Base-by-base conservation (phyloP, 2,113 vertebrate species). In the Cisticola juncidis region DNA sequence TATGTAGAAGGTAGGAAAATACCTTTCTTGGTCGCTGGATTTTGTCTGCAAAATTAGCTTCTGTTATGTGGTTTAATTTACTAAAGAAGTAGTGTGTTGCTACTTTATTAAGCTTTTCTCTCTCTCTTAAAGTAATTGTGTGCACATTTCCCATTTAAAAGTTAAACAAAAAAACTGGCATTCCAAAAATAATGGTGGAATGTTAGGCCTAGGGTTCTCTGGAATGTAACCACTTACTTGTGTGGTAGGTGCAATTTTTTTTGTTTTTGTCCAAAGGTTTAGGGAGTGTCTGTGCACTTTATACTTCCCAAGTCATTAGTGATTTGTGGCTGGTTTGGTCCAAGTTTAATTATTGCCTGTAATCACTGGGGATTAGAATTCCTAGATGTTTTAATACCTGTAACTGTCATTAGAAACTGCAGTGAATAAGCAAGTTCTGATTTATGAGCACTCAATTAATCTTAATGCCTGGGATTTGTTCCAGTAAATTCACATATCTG, bases 361-460 rank as follows among this genome's bases (percentile, higher is more conserved):
- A 53, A 57, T 76, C 78, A 72, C 45, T 65, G 12, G 17, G 53
- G 40, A 69, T 88, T 91, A 82, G 57, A 54, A 88, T 73, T 88
- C 74, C 66, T 72, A 28, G 25, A 44, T 77, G 36, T 82, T 91
- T 79, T 85, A 82, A 60, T 76, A 68, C 25, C 6, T 28, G 31
- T 40, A 40, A n/a, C 31, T 90, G 54, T 73, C 1, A 3, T 72
- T 76, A 48, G 66, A 90, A 94, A 81, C 61, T 72, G 22, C 28
- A 69, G 40, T 54, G 66, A 92, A 69, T 68, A 93, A 82, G 66
- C 36, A 53, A 79, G 58, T 47, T 31, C 48, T 61, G n/a, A 69
- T 86, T 94, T 64, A 76, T 35, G 28, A 69, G 62, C 28, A 19
- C 70, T 94, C 73, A 76, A 61, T 94, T 92, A 83, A 92, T 90